Conservation (phyloP, 2,113 vertebrate genomes). For the Acanthochromis polyacanthus region DNA sequence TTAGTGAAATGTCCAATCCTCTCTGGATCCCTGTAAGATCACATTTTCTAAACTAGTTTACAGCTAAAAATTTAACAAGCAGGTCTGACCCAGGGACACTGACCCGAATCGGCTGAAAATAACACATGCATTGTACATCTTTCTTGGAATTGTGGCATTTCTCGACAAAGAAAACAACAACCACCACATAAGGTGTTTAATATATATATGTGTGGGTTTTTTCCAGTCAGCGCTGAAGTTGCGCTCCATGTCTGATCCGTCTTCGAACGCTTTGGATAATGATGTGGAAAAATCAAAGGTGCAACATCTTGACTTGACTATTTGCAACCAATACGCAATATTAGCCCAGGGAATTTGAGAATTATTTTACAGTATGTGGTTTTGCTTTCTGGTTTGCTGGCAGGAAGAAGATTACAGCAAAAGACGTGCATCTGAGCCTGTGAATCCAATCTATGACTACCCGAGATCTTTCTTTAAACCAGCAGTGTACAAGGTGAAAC, state of each 20-base stretch:
- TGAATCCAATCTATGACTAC: slow-evolving; percentile 50
- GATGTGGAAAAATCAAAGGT: slow-evolving; percentile 27
- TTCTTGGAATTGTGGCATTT: too few species aligned
- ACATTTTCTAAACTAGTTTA: too few species aligned
- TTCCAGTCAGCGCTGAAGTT: slow-evolving; percentile 7
- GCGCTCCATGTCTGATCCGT: slow-evolving; percentile 62
- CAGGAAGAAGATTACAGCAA: background rate
- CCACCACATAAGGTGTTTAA: background rate
- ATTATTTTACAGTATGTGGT: background rate
- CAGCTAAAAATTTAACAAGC: too few species aligned
- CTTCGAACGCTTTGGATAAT: background rate
- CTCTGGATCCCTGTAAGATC: too few species aligned
- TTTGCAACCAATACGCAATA: background rate
- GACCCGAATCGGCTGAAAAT: too few species aligned
- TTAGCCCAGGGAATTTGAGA: background rate
- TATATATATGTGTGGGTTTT: background rate
- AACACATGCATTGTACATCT: too few species aligned
- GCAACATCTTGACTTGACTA: background rate
- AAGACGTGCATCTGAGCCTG: slow-evolving; percentile 56
- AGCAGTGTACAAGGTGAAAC: background rate
- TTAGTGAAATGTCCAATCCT: background rate
- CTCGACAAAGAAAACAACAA: too few species aligned
- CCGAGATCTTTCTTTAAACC: background rate
- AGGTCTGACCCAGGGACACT: too few species aligned
- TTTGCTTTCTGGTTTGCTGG: slow-evolving; percentile 1